A percentile compares a stretch with the other conserved stretches of the same genome.
Evolutionary conservation across 2,888 invertebrate genomes (phyloP).

Genomic region (Amaurobius ferox): DNA sequence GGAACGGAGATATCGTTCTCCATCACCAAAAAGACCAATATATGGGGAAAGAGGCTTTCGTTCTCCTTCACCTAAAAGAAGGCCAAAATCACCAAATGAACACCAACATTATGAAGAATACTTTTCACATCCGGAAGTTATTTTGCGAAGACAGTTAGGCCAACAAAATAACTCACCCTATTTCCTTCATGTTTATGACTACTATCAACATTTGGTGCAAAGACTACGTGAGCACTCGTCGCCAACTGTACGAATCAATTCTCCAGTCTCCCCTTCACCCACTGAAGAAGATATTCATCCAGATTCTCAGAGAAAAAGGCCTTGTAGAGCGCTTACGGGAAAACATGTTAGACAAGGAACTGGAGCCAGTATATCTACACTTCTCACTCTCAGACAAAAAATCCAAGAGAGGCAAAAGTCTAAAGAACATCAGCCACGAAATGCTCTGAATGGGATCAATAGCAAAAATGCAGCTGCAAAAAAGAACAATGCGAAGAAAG

Average conservation of each 20-base stretch:
- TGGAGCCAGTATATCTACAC: conserved; percentile 78
- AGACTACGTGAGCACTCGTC: conserved; percentile 54
- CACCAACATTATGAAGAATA: conserved; percentile 44
- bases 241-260: conserved; percentile 21
- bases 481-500: conserved; percentile 33
- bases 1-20: neutral
- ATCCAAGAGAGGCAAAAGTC: conserved; percentile 78
- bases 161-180: conserved; percentile 42
- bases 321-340: conserved; percentile 79
- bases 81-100: neutral
- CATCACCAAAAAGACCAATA: neutral
- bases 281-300: conserved; percentile 34
- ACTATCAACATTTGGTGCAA: conserved; percentile 69
- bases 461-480: neutral
- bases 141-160: conserved; percentile 41
- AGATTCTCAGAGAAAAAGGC: conserved; percentile 75
- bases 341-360: conserved; percentile 79
- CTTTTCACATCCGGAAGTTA: conserved; percentile 51
- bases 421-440: conserved; percentile 73
- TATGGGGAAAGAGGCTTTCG: neutral
- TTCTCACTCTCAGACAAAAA: conserved; percentile 78
- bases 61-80: neutral
- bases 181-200: conserved; percentile 62
- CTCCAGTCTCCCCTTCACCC: conserved; percentile 43
- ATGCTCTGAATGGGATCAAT: conserved; percentile 13